phyloP scores from a whole-genome alignment of 2,888 invertebrate species.

The Lomographa bimaculata region DNA sequence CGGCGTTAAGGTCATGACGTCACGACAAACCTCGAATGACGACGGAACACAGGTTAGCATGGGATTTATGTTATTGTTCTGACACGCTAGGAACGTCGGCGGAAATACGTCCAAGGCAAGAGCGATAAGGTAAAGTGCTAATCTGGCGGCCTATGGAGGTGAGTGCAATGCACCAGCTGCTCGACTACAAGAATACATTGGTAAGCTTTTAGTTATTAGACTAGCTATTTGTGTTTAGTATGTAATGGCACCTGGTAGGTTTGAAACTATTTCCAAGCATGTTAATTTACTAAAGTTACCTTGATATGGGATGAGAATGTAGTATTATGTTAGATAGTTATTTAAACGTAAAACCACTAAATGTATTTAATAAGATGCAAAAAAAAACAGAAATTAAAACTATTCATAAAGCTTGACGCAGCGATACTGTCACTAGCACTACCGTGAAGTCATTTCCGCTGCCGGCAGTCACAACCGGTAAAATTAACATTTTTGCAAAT shows the following conservation, averaged over 20 bases:
- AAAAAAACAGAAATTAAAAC: constrained; percentile 14
- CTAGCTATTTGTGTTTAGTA: no score
- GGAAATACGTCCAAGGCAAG: constrained; percentile 13
- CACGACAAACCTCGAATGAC: constrained; percentile 49
- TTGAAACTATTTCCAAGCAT: no score
- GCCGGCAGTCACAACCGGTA: constrained; percentile 10
- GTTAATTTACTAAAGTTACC: no score
- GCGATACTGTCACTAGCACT: constrained; percentile 13
- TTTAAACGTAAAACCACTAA: no score
- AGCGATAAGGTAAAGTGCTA: constrained; percentile 5
- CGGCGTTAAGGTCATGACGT: constrained; percentile 54
- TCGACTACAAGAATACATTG: no score
- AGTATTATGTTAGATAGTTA: no score
- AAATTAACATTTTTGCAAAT: constrained; percentile 4
- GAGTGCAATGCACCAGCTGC: constrained; percentile 7
- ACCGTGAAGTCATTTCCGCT: constrained; percentile 26
- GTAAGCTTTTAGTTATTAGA: no score
- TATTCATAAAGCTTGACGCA: constrained; percentile 24
- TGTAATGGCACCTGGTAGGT: no score
- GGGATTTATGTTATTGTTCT: constrained; percentile 30
- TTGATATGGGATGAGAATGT: no score
- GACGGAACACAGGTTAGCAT: constrained; percentile 36
- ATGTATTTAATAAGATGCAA: no score
- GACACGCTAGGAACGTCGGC: constrained; percentile 22
- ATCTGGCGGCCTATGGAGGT: background rate